Evolutionary conservation across 2,113 vertebrate genomes (phyloP).

Genomic region (Steatornis caripensis): DNA sequence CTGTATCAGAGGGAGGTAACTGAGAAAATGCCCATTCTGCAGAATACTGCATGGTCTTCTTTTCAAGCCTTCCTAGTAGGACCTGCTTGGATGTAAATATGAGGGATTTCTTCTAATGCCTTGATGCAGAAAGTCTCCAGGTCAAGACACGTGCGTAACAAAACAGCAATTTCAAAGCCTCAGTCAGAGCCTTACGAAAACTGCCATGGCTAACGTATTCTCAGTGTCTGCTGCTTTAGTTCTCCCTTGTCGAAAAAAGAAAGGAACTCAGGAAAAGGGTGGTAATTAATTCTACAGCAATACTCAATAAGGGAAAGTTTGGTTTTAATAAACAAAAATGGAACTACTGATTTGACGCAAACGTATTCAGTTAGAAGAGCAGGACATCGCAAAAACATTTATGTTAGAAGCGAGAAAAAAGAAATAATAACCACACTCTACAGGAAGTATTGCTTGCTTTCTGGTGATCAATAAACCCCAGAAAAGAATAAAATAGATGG

Average conservation of each 20-base stretch:
- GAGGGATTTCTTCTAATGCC: neutral
- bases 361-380: neutral
- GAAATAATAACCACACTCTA: neutral
- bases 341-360: neutral
- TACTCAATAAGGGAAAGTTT: neutral
- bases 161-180: neutral
- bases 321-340: neutral
- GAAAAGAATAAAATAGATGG: neutral
- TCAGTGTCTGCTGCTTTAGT: neutral
- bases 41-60: neutral
- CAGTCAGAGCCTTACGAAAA: neutral
- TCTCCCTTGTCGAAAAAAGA: neutral
- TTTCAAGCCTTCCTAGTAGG: neutral
- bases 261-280: neutral
- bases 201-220: neutral
- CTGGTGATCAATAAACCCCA: neutral
- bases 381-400: neutral
- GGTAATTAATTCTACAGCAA: conserved; percentile 16
- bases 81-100: neutral
- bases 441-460: neutral
- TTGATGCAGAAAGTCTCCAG: neutral
- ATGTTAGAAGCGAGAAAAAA: neutral
- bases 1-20: neutral
- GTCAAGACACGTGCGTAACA: accelerated
- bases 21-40: neutral